Base-by-base conservation (phyloP, 2,797 vertebrate species). In the Argentina silus region DNA sequence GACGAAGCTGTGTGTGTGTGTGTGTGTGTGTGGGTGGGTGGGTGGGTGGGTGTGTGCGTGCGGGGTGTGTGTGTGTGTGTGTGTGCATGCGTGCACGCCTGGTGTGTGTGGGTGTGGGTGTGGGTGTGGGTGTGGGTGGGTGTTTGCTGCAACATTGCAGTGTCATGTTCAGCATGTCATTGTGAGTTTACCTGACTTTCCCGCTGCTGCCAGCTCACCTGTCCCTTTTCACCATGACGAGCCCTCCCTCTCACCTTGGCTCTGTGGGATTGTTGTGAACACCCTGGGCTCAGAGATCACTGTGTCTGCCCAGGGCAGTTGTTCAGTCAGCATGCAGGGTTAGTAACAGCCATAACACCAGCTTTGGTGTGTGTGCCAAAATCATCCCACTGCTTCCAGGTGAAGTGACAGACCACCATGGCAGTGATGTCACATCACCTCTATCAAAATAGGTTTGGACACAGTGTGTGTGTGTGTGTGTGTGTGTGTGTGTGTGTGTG, bases 371-470 rank as follows among this genome's bases (percentile, higher is more conserved):
- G 69, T 21, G 23, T 74, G 71, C 78, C 78, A 70, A 69, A 69
- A 85, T 86, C 76, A 80, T 72, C 73, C 56, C 74, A 70, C 81
- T 78, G 45, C 78, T 82, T 74, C 68, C 81, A 88, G 88, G 86
- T 88, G 85, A 91, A 83, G 80, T 91, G 90, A 93, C 90, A 90
- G 84, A 65, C 75, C 14, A 67, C 83, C 80, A 82, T 76, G 81
- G 71, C 81, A 81, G 78, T 85, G 85, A 79, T 89, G 84, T 91
- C 89, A 88, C 70, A 79, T 86, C 68, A 78, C 70, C 74, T 83
- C 70, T 57, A 66, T 75, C 70, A 15, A 11, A 79, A 86, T 57
- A 27, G 53, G 66, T 75, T 77, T 73, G 57, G 82, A 85, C 72
- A 79, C 27, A 66, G 43, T 62, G 55, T 70, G 74, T 53, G 14